phyloP scores from a whole-genome alignment of 1,140 invertebrate species.

The Pinna nobilis region DNA sequence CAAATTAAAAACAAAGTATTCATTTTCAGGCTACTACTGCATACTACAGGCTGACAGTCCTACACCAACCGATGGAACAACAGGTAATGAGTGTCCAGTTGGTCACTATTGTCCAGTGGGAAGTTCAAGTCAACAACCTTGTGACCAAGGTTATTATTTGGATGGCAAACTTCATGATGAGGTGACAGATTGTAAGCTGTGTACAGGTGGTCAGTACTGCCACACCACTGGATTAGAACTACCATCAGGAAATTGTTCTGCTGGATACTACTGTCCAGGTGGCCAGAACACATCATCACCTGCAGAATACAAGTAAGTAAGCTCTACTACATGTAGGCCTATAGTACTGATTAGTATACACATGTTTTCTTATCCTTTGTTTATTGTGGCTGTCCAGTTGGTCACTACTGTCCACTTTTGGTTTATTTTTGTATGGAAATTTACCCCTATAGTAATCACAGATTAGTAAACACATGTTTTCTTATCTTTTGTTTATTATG shows the following conservation, averaged over 20 bases:
- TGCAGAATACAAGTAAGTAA: slow-evolving; percentile 60
- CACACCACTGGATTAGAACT: slow-evolving; percentile 51
- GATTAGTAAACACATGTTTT: no score
- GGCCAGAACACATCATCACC: slow-evolving; percentile 67
- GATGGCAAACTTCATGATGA: slow-evolving; percentile 59
- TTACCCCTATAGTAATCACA: no score
- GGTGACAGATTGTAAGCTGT: slow-evolving; percentile 61
- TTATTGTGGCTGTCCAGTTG: slow-evolving; percentile 67
- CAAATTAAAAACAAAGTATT: neutral
- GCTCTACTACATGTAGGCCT: no score
- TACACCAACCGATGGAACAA: slow-evolving; percentile 57
- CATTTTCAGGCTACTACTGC: slow-evolving; percentile 65
- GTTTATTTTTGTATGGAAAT: no score
- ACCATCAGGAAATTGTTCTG: slow-evolving; percentile 61
- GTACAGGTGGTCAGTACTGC: slow-evolving; percentile 65
- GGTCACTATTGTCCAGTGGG: slow-evolving; percentile 65
- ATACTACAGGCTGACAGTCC: slow-evolving; percentile 50
- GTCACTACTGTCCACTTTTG: slow-evolving; percentile 69
- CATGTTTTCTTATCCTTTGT: no score
- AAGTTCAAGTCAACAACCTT: slow-evolving; percentile 45
- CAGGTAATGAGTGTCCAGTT: slow-evolving; percentile 62
- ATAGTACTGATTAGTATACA: no score
- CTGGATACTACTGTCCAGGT: slow-evolving; percentile 69
- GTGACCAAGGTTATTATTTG: slow-evolving; percentile 59
- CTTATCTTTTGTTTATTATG: no score